Base-by-base conservation (phyloP, 2,797 vertebrate genomes). In the Lagothrix lagotricha region DNA sequence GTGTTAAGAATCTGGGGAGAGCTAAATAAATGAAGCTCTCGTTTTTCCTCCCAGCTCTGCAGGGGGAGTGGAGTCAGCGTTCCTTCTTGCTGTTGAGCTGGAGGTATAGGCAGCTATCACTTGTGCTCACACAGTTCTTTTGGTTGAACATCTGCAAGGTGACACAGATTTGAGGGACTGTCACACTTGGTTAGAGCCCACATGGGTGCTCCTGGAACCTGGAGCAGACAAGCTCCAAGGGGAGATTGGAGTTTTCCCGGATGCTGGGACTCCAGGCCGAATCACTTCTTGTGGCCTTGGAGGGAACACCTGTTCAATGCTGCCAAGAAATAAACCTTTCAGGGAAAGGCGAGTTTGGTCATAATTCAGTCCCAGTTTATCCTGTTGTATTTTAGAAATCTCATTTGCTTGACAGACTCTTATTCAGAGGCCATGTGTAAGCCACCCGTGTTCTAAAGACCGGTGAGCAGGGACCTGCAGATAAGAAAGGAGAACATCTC, bases 381-480 rank as follows among this genome's bases (percentile, higher is more conserved):
- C 11, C 33, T n/a, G 11, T 28, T 67, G 4, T 20, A 7, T 3
- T 13, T 46, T 22, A 48, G 9, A 57, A 44, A 17, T 39, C 12
- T n/a, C 5, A 4, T 13, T 20, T 26, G 28, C 39, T 30, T 52
- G 41, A 22, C 13, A 39, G 4, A 12, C 10, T 39, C 7, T 36
- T 7, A 19, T 3, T 46, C 30, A 4, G 22, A 5, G n/a, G 10
- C 24, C 17, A 7, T 2, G 1, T 1, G 5, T 39, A 44, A 39
- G 26, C 64, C 19, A 10, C 14, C 20, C 36, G 14, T 15, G 22
- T 39, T 41, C 20, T 50, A 7, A 39, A 57, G 58, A 15, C 7
- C 7, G 36, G 14, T 0, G 0, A 1, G 1, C n/a, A 2, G 7
- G 22, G 14, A 4, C 30, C 0, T 1, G 26, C 6, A 4, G 46